Conservation (phyloP, 2,113 vertebrate species). For the Accipiter cooperii region DNA sequence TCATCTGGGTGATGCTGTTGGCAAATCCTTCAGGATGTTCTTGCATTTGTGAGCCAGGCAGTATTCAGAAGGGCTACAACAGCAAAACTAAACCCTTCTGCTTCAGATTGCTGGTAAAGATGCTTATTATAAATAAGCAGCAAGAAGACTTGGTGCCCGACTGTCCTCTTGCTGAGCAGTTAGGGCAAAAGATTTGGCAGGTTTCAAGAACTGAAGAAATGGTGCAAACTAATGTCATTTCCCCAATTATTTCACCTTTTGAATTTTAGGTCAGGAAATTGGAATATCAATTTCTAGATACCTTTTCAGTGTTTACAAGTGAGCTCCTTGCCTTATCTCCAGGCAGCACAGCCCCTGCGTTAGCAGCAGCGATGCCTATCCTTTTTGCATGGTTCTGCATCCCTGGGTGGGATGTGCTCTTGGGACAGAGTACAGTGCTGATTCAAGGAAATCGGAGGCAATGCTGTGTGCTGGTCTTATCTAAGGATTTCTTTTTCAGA, state of each 20-base stretch:
- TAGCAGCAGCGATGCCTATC: neutral
- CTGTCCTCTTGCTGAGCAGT: neutral
- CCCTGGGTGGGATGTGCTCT: neutral
- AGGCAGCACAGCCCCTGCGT: neutral
- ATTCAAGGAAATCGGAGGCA: neutral
- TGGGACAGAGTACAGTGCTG: fast-evolving
- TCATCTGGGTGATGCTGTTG: neutral
- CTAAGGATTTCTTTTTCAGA: neutral
- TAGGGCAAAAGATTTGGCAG: neutral
- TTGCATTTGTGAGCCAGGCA: neutral
- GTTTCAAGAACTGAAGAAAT: neutral
- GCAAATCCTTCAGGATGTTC: neutral
- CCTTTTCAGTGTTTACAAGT: neutral
- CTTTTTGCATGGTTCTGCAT: fast-evolving
- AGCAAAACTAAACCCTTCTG: neutral
- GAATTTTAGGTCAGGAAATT: neutral
- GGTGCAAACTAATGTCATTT: neutral
- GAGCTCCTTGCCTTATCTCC: neutral
- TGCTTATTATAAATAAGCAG: neutral
- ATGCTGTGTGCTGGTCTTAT: neutral
- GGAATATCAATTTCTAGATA: neutral
- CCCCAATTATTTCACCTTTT: neutral
- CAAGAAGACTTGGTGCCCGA: neutral
- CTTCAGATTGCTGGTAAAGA: neutral
- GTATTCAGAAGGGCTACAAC: neutral